Evolutionary conservation across 2,888 invertebrate species (phyloP).

Genomic region (Xanthorhoe spadicearia): DNA sequence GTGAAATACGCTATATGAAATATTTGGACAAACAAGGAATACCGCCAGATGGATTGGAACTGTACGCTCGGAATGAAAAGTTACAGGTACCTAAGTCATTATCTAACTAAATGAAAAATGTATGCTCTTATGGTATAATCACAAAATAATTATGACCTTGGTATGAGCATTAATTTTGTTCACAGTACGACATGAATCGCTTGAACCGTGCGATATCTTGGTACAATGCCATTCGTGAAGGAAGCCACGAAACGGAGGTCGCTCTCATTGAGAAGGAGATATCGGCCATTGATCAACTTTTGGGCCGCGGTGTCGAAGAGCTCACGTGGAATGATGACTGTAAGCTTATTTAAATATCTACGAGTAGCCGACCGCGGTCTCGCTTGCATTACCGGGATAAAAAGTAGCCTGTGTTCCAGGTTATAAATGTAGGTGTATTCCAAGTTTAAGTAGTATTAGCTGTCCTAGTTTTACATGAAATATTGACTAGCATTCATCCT

Average conservation of each 20-base stretch:
- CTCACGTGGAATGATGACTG: conserved; percentile 93
- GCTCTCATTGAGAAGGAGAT: conserved; percentile 91
- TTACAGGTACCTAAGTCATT: conserved; percentile 80
- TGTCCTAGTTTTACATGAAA: too few species aligned
- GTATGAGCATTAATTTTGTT: background rate
- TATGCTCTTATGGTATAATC: background rate
- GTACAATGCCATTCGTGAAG: conserved; percentile 92
- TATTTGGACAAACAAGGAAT: conserved; percentile 87
- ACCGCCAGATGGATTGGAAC: conserved; percentile 84
- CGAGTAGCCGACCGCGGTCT: too few species aligned
- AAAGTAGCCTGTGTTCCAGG: too few species aligned
- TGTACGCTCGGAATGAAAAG: conserved; percentile 89
- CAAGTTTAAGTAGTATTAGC: too few species aligned
- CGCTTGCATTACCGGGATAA: too few species aligned
- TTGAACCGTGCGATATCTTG: conserved; percentile 88
- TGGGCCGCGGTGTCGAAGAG: conserved; percentile 88
- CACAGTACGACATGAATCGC: conserved; percentile 82
- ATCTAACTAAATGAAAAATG: background rate
- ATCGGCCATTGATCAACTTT: conserved; percentile 87
- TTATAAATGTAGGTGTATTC: too few species aligned
- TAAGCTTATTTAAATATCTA: conserved; percentile 63
- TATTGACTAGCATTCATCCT: too few species aligned
- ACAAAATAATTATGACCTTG: background rate
- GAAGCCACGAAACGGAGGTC: conserved; percentile 91
- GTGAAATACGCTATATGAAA: conserved; percentile 92